phyloP scores from a whole-genome alignment of 2,113 vertebrate species.

The Rostratula benghalensis region DNA sequence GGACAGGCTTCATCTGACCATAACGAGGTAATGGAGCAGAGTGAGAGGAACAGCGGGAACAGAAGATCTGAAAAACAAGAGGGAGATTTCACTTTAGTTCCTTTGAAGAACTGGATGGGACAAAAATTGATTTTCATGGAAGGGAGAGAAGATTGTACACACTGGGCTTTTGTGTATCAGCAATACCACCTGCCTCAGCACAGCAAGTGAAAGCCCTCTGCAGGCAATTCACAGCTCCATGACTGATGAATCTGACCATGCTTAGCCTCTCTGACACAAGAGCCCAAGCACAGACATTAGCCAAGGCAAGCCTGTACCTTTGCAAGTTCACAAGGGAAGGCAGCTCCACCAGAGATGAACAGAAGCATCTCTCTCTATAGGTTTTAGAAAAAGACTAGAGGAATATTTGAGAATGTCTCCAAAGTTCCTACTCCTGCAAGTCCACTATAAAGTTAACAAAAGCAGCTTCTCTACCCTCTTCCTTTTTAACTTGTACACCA shows the following conservation, averaged over 20 bases:
- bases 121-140: not conserved
- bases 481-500: not conserved
- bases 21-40: slow-evolving; percentile 95
- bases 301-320: not conserved
- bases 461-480: not conserved
- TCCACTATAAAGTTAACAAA: not conserved
- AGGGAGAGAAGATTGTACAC: accelerated
- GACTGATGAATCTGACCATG: not conserved
- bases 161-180: not conserved
- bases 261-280: not conserved
- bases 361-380: not conserved
- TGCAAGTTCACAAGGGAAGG: not conserved
- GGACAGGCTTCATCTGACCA: slow-evolving; percentile 94
- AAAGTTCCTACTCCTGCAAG: not conserved
- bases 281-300: not conserved
- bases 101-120: not conserved
- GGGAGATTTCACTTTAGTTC: not conserved
- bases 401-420: not conserved
- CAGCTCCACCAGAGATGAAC: not conserved
- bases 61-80: slow-evolving; percentile 90
- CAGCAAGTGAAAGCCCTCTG: not conserved
- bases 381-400: not conserved
- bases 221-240: not conserved
- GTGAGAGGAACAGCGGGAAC: slow-evolving; percentile 96
- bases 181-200: not conserved